Evolutionary conservation across 2,888 invertebrate genomes (phyloP).

Genomic region (Monoplex corrugatus): DNA sequence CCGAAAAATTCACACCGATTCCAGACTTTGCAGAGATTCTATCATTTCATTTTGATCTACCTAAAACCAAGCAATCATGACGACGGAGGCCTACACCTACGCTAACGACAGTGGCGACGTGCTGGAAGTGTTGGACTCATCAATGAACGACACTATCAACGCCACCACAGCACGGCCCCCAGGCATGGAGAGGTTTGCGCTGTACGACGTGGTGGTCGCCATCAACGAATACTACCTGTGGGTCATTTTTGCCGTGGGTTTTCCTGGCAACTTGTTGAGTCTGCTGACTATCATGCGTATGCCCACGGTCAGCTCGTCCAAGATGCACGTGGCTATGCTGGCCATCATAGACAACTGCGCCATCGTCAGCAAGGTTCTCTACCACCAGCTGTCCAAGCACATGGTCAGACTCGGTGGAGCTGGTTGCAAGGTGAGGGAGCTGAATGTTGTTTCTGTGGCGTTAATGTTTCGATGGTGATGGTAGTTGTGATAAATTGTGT

Average conservation of each 20-base stretch:
- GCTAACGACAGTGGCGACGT: background rate
- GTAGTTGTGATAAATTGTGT: too few relatives aligned
- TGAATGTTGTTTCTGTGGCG: too few relatives aligned
- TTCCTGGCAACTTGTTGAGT: constrained; percentile 61
- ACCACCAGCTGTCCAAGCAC: constrained; percentile 52
- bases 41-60: too few relatives aligned
- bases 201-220: constrained; percentile 44
- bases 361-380: constrained; percentile 65
- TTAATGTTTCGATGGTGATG: too few relatives aligned
- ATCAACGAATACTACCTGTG: constrained; percentile 54
- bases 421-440: constrained; percentile 44
- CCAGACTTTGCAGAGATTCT: too few relatives aligned
- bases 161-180: background rate
- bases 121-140: background rate
- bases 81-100: background rate
- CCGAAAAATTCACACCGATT: too few relatives aligned
- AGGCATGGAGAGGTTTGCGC: constrained; percentile 40
- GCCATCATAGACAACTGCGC: constrained; percentile 69
- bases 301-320: constrained; percentile 70
- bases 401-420: background rate
- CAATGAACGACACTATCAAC: background rate
- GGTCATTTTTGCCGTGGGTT: constrained; percentile 51
- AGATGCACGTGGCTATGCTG: constrained; percentile 67
- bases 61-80: background rate
- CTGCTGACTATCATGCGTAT: constrained; percentile 69